Base-by-base conservation (phyloP, 1,140 invertebrate genomes). In the Drosophila elegans region DNA sequence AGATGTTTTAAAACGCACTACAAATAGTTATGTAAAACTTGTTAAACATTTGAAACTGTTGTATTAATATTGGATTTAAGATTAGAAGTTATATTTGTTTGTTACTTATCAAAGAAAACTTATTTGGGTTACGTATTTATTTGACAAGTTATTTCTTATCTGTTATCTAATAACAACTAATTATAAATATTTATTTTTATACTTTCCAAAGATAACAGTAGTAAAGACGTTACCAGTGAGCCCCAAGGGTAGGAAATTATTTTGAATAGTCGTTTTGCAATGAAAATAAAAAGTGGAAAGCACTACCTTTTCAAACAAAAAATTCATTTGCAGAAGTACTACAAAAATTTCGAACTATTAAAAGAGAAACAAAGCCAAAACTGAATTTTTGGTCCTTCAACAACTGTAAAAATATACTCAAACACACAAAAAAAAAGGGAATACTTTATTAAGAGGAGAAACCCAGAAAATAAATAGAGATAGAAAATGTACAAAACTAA, bases 401-500 rank as follows among this genome's bases (percentile, higher is more conserved):
- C 46, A n/a, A 29, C 1, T 25, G 21, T n/a, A 16, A 10, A 21
- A 32, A 13, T 34, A 25, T 5, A 25, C 32, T 13, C 11, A 13
- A n/a, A 34, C 21, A 34, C 21, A 1, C 5, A 29, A 16, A 38
- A 39, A 25, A 39, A 46, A 25, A 0, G 9, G 9, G 32, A 10
- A 45, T 34, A 38, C 10, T n/a, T 38, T 46, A 55, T 39, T 54
- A 12, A 68, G 4, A 38, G 34, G 6, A 3, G 6, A 29, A 4
- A 13, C 16, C 2, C 25, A 9, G 16, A 4, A 42, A 53, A 45
- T 32, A 45, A 54, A 48, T 45, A 7, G 6, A 45, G 36, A 45
- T 48, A 45, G 32, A 45, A 57, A 69, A 51, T 59, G 45, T 59
- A 73, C 6, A 52, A 79, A 79, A 83, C 80, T 79, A 83, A 83